Evolutionary conservation across 2,888 invertebrate species (phyloP).

Genomic region (Alsophila aescularia): DNA sequence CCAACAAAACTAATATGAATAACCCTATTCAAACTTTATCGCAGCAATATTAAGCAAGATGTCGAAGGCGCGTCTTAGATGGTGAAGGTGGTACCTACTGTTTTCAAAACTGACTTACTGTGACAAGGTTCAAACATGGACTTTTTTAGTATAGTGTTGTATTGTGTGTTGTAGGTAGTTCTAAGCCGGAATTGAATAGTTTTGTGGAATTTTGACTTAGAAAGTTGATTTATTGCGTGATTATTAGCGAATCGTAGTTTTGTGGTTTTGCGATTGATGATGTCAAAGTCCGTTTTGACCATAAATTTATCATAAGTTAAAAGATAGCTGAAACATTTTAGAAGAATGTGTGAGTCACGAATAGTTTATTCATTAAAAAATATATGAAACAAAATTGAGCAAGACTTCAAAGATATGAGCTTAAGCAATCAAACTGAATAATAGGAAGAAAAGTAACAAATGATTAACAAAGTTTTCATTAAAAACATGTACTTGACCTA

Average conservation of each 20-base stretch:
- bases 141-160: too few relatives aligned
- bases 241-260: conserved; percentile 18
- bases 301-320: conserved; percentile 8
- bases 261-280: conserved; percentile 15
- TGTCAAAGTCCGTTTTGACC: conserved; percentile 7
- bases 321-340: conserved; percentile 2
- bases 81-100: too few relatives aligned
- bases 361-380: not conserved
- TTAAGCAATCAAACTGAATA: too few relatives aligned
- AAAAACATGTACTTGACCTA: too few relatives aligned
- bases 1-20: conserved; percentile 13
- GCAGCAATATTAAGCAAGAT: not conserved
- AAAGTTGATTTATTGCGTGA: conserved; percentile 16
- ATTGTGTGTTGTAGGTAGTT: conserved; percentile 8
- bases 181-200: conserved; percentile 6
- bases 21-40: conserved; percentile 29
- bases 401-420: too few relatives aligned
- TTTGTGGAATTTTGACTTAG: conserved; percentile 6
- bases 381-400: too few relatives aligned
- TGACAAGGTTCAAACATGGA: conserved; percentile 1
- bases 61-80: not conserved
- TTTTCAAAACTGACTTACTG: not conserved
- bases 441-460: too few relatives aligned
- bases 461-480: too few relatives aligned
- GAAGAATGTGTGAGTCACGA: conserved; percentile 6